Percentiles rank a stretch among this genome's conserved stretches.
Evolutionary conservation across 2,797 vertebrate species (phyloP).

Genomic region (Uromys caudimaculatus): DNA sequence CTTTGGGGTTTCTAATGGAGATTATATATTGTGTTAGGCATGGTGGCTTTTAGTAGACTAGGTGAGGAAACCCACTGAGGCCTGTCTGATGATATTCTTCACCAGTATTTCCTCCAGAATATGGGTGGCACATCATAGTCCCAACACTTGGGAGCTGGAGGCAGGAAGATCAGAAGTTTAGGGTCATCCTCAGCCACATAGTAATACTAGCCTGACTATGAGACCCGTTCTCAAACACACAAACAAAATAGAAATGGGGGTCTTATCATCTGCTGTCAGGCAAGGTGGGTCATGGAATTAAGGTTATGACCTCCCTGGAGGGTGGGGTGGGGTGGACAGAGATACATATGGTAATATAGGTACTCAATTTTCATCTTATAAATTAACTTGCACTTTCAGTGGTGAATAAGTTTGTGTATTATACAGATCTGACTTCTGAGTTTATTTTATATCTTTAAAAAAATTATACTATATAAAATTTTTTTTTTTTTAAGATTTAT

Average conservation of each 20-base stretch:
- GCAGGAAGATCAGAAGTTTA: not conserved
- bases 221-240: not conserved
- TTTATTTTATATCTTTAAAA: not conserved
- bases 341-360: not conserved
- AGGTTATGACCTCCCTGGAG: not conserved
- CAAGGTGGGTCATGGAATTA: not conserved
- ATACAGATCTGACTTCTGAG: not conserved
- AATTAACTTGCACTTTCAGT: not conserved
- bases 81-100: not conserved
- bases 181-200: not conserved
- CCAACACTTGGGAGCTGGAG: not conserved
- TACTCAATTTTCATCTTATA: not conserved
- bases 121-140: not conserved
- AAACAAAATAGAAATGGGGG: not conserved
- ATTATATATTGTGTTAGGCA: not conserved
- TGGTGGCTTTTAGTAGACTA: not conserved
- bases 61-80: not conserved
- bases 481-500: too few relatives aligned
- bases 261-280: not conserved
- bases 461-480: not conserved
- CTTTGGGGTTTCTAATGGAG: not conserved
- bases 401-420: not conserved
- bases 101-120: not conserved
- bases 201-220: not conserved
- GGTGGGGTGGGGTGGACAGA: not conserved